A percentile compares a stretch with the other conserved stretches of the same genome.
phyloP scores from a whole-genome alignment of 2,797 vertebrate species.

The Eleutherodactylus coqui region DNA sequence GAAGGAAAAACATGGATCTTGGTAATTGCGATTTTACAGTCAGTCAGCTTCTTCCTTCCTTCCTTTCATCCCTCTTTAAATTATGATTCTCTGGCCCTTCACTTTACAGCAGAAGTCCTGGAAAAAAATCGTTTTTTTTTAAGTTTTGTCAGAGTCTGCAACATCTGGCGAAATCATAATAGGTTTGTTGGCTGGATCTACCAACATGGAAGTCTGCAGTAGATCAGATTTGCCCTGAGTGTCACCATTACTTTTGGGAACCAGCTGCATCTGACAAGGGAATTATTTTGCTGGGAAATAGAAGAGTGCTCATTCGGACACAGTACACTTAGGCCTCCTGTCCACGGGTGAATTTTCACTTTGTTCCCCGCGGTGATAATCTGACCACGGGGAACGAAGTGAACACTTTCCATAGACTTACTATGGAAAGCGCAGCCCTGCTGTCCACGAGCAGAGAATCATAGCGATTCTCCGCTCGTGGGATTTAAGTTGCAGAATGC shows the following conservation, averaged over 20 bases:
- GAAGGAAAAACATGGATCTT: neutral
- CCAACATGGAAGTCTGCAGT: conserved; percentile 65
- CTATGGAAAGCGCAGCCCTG: too few species aligned
- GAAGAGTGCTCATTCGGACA: conserved; percentile 21
- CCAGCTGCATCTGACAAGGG: conserved; percentile 70
- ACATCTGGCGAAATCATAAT: conserved; percentile 67
- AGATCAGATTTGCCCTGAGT: conserved; percentile 69
- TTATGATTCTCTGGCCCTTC: conserved; percentile 48
- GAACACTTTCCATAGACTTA: too few species aligned
- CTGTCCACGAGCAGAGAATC: too few species aligned
- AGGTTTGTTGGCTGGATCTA: conserved; percentile 63
- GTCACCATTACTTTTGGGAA: conserved; percentile 68
- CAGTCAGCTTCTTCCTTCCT: conserved; percentile 15
- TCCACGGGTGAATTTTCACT: too few species aligned
- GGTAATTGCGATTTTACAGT: conserved; percentile 33
- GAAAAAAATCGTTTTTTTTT: conserved; percentile 56
- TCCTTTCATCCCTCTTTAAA: conserved; percentile 59
- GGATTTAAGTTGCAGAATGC: too few species aligned
- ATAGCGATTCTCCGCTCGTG: too few species aligned
- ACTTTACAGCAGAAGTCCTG: conserved; percentile 57
- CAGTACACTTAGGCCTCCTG: neutral
- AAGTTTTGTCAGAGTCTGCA: conserved; percentile 53
- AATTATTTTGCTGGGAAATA: conserved; percentile 67
- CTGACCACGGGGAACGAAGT: too few species aligned
- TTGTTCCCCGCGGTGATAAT: too few species aligned